Evolutionary conservation across 2,113 vertebrate species (phyloP), one percentile per base, ranked within the genome.

Genomic region (Sciurus niger): DNA sequence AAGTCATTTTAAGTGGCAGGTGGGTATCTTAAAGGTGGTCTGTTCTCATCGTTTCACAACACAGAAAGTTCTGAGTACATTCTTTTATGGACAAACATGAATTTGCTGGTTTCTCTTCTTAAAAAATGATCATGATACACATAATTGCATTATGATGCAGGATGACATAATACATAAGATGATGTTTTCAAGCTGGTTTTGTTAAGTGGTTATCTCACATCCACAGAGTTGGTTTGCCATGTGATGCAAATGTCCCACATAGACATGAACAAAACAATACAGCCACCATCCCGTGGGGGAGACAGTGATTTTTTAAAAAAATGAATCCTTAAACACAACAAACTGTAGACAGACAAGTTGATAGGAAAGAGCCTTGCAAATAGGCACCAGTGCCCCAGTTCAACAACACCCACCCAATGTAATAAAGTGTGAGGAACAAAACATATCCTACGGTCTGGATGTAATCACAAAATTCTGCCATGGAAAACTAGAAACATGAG

Each of bases 11-110:
- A 98, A 98, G 94, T 78, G 95, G 97, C 96, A 95, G 95, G 97
- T 97, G 92, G 97, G 97, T 98, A 97, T 97, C 95, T 97, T 98
- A 97, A 98, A 97, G 97, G 96, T 98, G 98, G 96, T 97, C 96
- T 98, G 96, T 93, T 97, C 97, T 95, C 97, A 97, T 97, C 87
- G 9, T 96, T 94, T 96, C 97, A 97, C 90, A 98, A 96, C 94
- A 98, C 96, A 95, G 95, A 97, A 97, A 93, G 53, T 92, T 97
- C 90, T 92, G 84, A 96, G 90, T 87, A 97, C 96, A 96, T 91
- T 97, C 95, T 96, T 97, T 40, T 97, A 92, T 28, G 91, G 97
- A 96, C 96, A 97, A 96, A 98, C 76, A 97, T 48, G 60, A 89
- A 95, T 60, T 77, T 96, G 83, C 92, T 97, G 89, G 74, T 96